Conservation (phyloP, 2,113 vertebrate genomes). For the Petromus typicus region DNA sequence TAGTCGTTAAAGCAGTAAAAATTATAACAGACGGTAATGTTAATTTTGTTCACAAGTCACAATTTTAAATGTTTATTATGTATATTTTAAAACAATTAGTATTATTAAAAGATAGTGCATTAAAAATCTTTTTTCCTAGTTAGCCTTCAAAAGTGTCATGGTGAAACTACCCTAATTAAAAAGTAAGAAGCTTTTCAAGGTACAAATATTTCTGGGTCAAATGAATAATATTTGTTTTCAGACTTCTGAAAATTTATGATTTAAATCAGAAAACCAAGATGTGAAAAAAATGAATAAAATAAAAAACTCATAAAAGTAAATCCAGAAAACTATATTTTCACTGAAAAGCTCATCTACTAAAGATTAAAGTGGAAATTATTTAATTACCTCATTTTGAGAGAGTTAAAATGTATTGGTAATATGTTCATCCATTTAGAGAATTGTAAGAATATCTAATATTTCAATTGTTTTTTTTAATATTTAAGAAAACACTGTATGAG, state of each 20-base stretch:
- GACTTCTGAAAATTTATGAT: conserved; percentile 12
- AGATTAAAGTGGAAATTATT: not conserved
- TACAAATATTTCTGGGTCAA: not conserved
- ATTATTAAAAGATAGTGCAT: not conserved
- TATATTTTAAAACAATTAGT: not conserved
- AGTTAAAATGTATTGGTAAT: not conserved
- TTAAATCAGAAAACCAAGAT: not conserved
- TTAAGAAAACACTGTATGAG: conserved; percentile 10
- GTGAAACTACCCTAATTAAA: not conserved
- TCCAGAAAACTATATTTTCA: not conserved
- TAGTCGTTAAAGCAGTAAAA: conserved; percentile 18
- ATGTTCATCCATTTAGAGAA: not conserved
- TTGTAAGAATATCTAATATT: not conserved
- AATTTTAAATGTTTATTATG: not conserved
- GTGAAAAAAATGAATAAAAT: not conserved
- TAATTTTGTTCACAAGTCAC: not conserved
- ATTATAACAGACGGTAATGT: not conserved
- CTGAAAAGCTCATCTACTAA: not conserved
- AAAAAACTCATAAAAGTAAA: not conserved
- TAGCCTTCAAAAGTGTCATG: not conserved
- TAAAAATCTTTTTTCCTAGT: not conserved
- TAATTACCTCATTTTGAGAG: not conserved
- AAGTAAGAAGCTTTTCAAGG: not conserved
- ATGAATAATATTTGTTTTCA: not conserved
- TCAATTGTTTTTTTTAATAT: conserved; percentile 3